Conservation (phyloP, 2,113 vertebrate genomes). For the Cryptotis parvus region DNA sequence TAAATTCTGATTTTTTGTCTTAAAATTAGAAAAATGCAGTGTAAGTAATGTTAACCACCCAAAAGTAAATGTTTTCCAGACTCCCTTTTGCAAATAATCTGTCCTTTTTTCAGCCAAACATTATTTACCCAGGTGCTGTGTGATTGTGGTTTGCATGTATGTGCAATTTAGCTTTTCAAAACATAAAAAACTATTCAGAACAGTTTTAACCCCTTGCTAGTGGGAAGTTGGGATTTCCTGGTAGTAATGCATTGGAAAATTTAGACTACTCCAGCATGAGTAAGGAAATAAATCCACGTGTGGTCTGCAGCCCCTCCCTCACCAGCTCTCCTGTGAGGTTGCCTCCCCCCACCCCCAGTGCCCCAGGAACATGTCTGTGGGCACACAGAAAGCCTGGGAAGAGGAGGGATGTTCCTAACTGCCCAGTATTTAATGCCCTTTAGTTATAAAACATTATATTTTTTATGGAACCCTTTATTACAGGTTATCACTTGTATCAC, state of each 20-base stretch:
- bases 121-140: conserved; percentile 87
- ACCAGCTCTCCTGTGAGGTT: conserved; percentile 63
- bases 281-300: conserved; percentile 72
- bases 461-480: too few relatives aligned
- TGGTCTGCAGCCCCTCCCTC: conserved; percentile 47
- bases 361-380: background rate
- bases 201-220: conserved; percentile 80
- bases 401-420: background rate
- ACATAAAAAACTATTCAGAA: conserved; percentile 81
- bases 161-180: conserved; percentile 83
- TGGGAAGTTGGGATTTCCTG: conserved; percentile 85
- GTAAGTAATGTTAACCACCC: conserved; percentile 59
- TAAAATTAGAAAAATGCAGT: conserved; percentile 7
- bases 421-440: background rate
- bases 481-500: too few relatives aligned
- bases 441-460: conserved; percentile 53
- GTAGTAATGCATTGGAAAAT: conserved; percentile 79
- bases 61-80: conserved; percentile 82
- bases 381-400: background rate
- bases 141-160: conserved; percentile 82
- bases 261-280: conserved; percentile 66
- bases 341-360: background rate
- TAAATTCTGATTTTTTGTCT: conserved; percentile 5
- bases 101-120: conserved; percentile 77
- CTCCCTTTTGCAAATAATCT: conserved; percentile 79